phyloP scores from a whole-genome alignment of 2,113 vertebrate species.

The Scophthalmus maximus region DNA sequence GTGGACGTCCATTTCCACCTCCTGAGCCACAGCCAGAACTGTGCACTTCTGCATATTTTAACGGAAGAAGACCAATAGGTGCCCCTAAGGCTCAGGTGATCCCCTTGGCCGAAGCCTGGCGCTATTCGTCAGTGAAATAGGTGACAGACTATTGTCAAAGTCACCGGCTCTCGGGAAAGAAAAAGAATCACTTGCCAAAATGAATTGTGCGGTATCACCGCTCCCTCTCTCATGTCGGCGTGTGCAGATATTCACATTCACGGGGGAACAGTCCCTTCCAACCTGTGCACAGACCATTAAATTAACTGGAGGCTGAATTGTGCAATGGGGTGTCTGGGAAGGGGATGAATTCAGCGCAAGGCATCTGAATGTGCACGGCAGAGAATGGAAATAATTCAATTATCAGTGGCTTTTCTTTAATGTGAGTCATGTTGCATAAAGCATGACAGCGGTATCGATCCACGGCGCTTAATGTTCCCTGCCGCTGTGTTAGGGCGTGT shows the following conservation, averaged over 20 bases:
- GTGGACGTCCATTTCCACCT: no score
- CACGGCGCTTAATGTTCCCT: slow-evolving; percentile 44
- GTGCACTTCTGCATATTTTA: no score
- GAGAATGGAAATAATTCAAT: slow-evolving; percentile 69
- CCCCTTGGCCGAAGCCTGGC: background rate
- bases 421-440: slow-evolving; percentile 63
- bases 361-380: slow-evolving; percentile 26
- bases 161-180: slow-evolving; percentile 18
- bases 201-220: slow-evolving; percentile 56
- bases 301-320: slow-evolving; percentile 63
- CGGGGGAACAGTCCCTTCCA: slow-evolving; percentile 37
- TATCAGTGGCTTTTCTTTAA: slow-evolving; percentile 64
- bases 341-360: slow-evolving; percentile 49
- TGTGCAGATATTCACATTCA: slow-evolving; percentile 32
- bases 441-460: slow-evolving; percentile 69
- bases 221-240: slow-evolving; percentile 3
- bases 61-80: no score
- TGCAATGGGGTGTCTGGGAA: slow-evolving; percentile 44
- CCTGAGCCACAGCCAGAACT: no score
- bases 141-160: slow-evolving; percentile 18
- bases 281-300: slow-evolving; percentile 64
- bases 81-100: background rate
- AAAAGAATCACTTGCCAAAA: slow-evolving; percentile 49
- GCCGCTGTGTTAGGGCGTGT: slow-evolving; percentile 19
- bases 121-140: slow-evolving; percentile 5